Percentiles rank a stretch among this genome's conserved stretches.
These are phyloP conservation scores for Nycticryphes semicollaris DNA, from an alignment of 2,113 vertebrate species.

Conservation along the genomic window DNA sequence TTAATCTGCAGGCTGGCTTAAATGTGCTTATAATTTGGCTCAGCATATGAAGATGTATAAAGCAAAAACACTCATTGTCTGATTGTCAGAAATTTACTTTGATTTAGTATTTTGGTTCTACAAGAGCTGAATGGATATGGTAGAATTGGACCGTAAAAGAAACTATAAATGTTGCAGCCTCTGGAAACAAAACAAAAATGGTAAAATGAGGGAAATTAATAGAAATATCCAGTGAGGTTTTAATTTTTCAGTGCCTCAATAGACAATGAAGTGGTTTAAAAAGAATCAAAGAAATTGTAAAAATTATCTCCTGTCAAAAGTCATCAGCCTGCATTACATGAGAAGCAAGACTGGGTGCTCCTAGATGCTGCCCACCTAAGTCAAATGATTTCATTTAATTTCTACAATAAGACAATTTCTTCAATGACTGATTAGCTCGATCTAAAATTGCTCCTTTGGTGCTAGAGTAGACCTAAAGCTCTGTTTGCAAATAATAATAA, in stretches of 20 bases:
- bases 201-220: background rate
- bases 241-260: background rate
- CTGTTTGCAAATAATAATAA: background rate
- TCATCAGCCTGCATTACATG: background rate
- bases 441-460: background rate
- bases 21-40: background rate
- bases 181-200: background rate
- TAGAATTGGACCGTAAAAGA: background rate
- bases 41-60: background rate
- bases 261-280: background rate
- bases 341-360: background rate
- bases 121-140: background rate
- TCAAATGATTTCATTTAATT: background rate
- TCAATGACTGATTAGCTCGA: background rate
- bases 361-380: background rate
- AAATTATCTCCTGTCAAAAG: background rate
- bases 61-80: background rate
- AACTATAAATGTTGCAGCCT: background rate
- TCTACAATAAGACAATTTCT: background rate
- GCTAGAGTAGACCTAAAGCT: background rate
- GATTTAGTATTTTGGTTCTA: background rate
- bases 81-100: background rate
- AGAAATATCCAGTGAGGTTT: background rate
- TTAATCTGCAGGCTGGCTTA: background rate
- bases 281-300: background rate